These are phyloP conservation scores for Aegotheles bennettii DNA, from an alignment of 2,113 vertebrate species.

Conservation along the genomic window DNA sequence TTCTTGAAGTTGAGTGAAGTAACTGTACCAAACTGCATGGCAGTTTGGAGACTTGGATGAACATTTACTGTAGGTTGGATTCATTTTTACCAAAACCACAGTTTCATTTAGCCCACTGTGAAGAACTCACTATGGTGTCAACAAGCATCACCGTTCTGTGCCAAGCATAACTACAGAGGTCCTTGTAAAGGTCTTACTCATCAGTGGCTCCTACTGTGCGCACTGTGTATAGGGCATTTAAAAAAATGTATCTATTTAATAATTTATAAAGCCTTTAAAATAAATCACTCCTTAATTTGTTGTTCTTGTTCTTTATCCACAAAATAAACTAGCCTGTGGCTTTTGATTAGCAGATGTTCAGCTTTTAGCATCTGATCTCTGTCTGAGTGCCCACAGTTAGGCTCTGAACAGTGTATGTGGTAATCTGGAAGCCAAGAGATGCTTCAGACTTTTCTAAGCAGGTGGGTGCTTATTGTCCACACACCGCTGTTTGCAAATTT, in stretches of 20 bases:
- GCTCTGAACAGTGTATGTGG: not conserved
- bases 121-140: conserved; percentile 42
- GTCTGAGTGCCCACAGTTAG: not conserved
- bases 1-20: not conserved
- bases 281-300: not conserved
- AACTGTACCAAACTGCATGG: conserved; percentile 34
- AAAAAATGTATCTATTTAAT: not conserved
- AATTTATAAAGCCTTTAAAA: not conserved
- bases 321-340: not conserved
- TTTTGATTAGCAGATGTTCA: not conserved
- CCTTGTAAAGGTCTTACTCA: conserved; percentile 41
- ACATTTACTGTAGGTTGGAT: conserved; percentile 51
- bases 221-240: not conserved
- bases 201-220: conserved; percentile 16
- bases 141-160: conserved; percentile 29
- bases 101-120: conserved; percentile 60
- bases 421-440: not conserved
- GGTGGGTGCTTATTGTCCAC: not conserved
- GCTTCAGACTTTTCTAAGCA: not conserved
- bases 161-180: conserved; percentile 44
- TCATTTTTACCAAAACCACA: conserved; percentile 60
- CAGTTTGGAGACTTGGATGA: conserved; percentile 59
- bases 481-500: not conserved
- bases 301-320: not conserved
- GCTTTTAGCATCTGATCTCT: not conserved